Evolutionary conservation across 2,888 invertebrate genomes (phyloP).

Genomic region (Synanthedon myopaeformis): DNA sequence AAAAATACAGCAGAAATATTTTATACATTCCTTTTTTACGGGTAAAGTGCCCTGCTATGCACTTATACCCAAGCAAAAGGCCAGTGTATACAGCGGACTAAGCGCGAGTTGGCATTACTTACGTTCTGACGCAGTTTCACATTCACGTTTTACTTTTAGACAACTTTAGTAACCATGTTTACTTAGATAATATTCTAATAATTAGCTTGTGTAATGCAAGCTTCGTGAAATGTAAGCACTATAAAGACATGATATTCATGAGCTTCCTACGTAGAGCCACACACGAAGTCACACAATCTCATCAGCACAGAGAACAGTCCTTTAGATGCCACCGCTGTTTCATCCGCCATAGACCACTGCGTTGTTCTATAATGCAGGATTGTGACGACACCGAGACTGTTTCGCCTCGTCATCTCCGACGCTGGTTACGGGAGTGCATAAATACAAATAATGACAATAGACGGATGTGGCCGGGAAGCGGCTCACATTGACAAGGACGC

Average conservation of each 20-base stretch:
- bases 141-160: background rate
- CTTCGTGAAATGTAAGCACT: background rate
- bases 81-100: background rate
- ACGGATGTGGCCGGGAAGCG: constrained; percentile 68
- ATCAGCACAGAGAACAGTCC: constrained; percentile 3
- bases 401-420: constrained; percentile 45
- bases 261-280: constrained; percentile 37
- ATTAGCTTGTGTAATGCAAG: too few species aligned
- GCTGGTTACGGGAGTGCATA: constrained; percentile 57
- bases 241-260: background rate
- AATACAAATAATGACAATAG: constrained; percentile 66
- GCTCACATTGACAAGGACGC: constrained; percentile 71
- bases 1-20: too few species aligned
- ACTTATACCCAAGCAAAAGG: too few species aligned
- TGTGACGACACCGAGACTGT: constrained; percentile 12
- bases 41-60: too few species aligned
- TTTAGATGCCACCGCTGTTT: background rate
- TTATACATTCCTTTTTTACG: too few species aligned
- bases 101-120: too few species aligned
- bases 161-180: too few species aligned
- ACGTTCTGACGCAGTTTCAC: background rate
- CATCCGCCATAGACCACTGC: background rate
- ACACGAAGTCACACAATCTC: constrained; percentile 27
- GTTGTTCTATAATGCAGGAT: constrained; percentile 10
- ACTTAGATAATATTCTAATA: too few species aligned